Evolutionary conservation across 1,140 invertebrate genomes (phyloP), one percentile per base, ranked within the genome.

Genomic region (Cecropterus lyciades): DNA sequence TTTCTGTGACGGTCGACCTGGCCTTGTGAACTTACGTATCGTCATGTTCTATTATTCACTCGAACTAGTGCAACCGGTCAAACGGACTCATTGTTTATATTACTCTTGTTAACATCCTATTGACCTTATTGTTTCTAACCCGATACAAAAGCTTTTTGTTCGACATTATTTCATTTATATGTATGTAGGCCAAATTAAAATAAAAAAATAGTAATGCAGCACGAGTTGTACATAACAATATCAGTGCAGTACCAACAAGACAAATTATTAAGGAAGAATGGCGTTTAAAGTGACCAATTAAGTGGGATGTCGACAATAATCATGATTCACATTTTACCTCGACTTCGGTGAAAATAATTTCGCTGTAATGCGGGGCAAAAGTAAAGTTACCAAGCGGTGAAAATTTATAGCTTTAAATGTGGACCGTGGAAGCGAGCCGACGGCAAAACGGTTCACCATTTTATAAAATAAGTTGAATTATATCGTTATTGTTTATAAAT

Each of bases 1-100:
- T 55, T 69, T 57, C 70, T 69, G 65, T 74, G 75, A 73, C 72
- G 75, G 75, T 72, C 76, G 79, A 85, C 82, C 82, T 88, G 84
- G 77, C 85, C 85, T 86, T 85, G 85, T 77, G 69, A 77, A 73
- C 72, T 80, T 77, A 72, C 63, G 71, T 72, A 73, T 64, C 67
- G 75, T 59, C 75, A 77, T 80, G 73, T 77, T 80, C 76, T 73
- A 76, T 83, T 87, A 87, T 83, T 79, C 76, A 76, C 70, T 60
- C 24, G 14, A 49, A 52, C 56, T 53, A 51, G 52, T 56, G 60
- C 67, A 59, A 60, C 30, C 30, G 59, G 59, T 51, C 59, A 51
- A 62, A 62, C 16, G 59, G n/a, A 37, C 30, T 62, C 48, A 62
- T 51, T 51, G 46, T 62, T 49, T 62, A 62, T 49, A 20, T 51